Percentiles rank a stretch among this genome's conserved stretches.
phyloP scores from a whole-genome alignment of 2,113 vertebrate genomes.

The Oncorhynchus mykiss region DNA sequence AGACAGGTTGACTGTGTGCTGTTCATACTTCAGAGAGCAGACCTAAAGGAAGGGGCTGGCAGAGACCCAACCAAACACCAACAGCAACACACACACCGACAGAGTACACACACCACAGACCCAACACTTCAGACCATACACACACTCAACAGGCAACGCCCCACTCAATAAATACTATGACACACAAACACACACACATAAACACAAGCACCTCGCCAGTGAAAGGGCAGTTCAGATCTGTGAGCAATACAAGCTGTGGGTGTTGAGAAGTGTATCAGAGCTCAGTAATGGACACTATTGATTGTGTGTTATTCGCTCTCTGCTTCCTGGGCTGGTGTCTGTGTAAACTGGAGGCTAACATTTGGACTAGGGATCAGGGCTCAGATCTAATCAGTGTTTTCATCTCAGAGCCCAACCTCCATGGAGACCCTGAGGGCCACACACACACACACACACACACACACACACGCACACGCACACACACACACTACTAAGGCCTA shows the following conservation, averaged over 20 bases:
- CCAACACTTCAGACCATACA: background rate
- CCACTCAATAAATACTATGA: background rate
- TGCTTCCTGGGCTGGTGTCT: background rate
- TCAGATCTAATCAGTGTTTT: slow-evolving; percentile 21
- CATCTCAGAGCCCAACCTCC: slow-evolving; percentile 14
- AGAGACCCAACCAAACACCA: background rate
- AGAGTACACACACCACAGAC: background rate
- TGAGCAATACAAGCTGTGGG: background rate
- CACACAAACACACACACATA: background rate
- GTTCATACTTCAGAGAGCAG: background rate
- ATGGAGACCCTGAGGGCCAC: slow-evolving; percentile 4
- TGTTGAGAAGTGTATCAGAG: background rate
- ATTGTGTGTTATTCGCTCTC: slow-evolving; percentile 15
- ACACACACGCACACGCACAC: slow-evolving; percentile 9
- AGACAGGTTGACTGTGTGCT: slow-evolving; percentile 7
- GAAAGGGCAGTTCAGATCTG: slow-evolving; percentile 22
- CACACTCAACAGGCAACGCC: background rate
- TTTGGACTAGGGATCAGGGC: slow-evolving; percentile 12
- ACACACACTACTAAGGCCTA: slow-evolving; percentile 5
- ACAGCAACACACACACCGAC: background rate
- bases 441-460: background rate
- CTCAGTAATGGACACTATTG: slow-evolving; percentile 10
- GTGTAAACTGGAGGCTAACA: slow-evolving; percentile 10
- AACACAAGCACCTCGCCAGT: background rate
- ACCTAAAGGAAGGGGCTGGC: background rate